A percentile compares a stretch with the other conserved stretches of the same genome.
Evolutionary conservation across 2,797 vertebrate genomes (phyloP).

Genomic region (Anolis apletophallus): DNA sequence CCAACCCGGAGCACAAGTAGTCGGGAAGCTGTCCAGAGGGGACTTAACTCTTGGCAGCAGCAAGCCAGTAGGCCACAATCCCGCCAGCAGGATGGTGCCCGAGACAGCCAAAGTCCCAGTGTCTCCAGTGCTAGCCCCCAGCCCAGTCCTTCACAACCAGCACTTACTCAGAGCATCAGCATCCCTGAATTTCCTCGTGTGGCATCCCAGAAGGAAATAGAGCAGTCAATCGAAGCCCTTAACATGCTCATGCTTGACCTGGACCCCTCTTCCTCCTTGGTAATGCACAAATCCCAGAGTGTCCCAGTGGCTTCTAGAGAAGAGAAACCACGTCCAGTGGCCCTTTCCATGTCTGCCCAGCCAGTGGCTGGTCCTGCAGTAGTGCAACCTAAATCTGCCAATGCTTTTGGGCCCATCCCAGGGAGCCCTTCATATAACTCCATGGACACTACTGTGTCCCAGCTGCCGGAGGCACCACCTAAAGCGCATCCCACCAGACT

Average conservation of each 20-base stretch:
- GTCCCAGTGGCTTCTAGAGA: slow-evolving; percentile 76
- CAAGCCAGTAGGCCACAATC: slow-evolving; percentile 78
- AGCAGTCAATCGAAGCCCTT: slow-evolving; percentile 95
- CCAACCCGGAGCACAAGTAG: slow-evolving; percentile 93
- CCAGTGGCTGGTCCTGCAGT: slow-evolving; percentile 73
- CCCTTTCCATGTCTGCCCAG: slow-evolving; percentile 83
- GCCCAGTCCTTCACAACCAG: slow-evolving; percentile 71
- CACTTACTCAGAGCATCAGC: slow-evolving; percentile 80
- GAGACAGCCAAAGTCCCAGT: slow-evolving; percentile 69
- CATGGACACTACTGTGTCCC: slow-evolving; percentile 14
- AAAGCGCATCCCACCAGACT: slow-evolving; percentile 74
- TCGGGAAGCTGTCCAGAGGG: slow-evolving; percentile 94
- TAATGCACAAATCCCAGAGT: slow-evolving; percentile 90
- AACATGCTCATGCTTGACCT: slow-evolving; percentile 96
- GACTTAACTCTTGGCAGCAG: slow-evolving; percentile 94
- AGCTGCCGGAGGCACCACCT: slow-evolving; percentile 52
- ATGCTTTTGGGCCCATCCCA: slow-evolving; percentile 23
- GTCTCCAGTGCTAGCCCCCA: slow-evolving; percentile 70
- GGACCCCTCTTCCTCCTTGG: slow-evolving; percentile 73
- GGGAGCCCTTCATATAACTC: slow-evolving; percentile 31
- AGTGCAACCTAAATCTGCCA: slow-evolving; percentile 73
- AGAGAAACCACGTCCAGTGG: slow-evolving; percentile 71
- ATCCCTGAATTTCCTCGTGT: slow-evolving; percentile 90
- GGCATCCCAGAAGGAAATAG: slow-evolving; percentile 92
- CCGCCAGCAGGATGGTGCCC: slow-evolving; percentile 75